These are phyloP conservation scores for Glaucopsyche alexis DNA, from an alignment of 2,888 invertebrate species.

Conservation along the genomic window DNA sequence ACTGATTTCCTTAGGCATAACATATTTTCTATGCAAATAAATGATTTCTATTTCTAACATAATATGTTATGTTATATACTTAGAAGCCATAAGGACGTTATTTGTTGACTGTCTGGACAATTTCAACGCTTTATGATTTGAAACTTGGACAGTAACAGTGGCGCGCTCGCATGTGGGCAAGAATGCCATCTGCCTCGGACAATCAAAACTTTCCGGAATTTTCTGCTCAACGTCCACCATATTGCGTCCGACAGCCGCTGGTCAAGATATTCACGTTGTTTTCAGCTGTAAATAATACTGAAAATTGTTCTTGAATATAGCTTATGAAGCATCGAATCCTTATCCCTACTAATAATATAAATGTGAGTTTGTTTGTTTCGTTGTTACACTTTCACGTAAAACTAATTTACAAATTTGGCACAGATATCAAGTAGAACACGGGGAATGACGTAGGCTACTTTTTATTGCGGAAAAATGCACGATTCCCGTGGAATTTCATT, in stretches of 20 bases:
- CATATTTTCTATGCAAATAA: too few species aligned
- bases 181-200: conserved; percentile 78
- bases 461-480: too few species aligned
- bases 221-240: conserved; percentile 73
- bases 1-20: too few species aligned
- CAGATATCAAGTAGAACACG: too few species aligned
- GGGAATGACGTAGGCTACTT: too few species aligned
- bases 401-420: too few species aligned
- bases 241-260: conserved; percentile 59
- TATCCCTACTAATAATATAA: too few species aligned
- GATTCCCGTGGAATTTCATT: too few species aligned
- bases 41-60: too few species aligned
- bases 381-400: too few species aligned
- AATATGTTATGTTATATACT: not conserved
- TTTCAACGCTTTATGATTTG: conserved; percentile 59
- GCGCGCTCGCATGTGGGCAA: conserved; percentile 60
- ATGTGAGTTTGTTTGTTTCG: too few species aligned
- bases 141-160: conserved; percentile 65
- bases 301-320: not conserved
- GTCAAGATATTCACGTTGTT: conserved; percentile 46
- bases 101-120: conserved; percentile 45
- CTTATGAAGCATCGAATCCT: not conserved
- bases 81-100: not conserved
- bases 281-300: conserved; percentile 38
- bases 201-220: conserved; percentile 79